Base-by-base conservation (phyloP, 2,113 vertebrate genomes). In the Cinclus cinclus region DNA sequence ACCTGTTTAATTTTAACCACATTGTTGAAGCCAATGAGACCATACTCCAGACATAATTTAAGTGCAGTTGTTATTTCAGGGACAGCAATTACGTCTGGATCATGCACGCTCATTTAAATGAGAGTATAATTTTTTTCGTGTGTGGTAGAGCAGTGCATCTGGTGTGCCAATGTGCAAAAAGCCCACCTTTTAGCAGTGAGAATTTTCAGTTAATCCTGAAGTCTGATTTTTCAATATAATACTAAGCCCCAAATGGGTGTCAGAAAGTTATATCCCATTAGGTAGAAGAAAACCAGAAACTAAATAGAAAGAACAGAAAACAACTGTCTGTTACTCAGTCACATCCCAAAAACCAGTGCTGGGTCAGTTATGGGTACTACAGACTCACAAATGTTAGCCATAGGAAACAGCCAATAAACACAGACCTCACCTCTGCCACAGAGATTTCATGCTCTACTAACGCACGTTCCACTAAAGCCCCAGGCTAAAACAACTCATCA, bases 1-100 rank as follows among this genome's bases (percentile, higher is more conserved):
- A 80, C 49, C 50, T 68, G 15, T 82, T 85, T 68, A 79, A 78
- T 92, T 93, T 87, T 71, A 74, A 62, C 37, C 50, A 73, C 22
- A 18, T n/a, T 2, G 9, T 30, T 86, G 44, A 83, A 83, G 75
- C 42, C 70, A 59, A 39, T 41, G 21, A 79, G 44, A 56, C 11
- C 39, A 31, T 41, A 11, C 31, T 44, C 27, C 25, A 37, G 23
- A 37, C 21, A 71, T 64, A 37, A 41, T 64, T 68, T 44, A 82
- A 56, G 13, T 68, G 31, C 24, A 53, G 58, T 35, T 93, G 11
- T 85, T 82, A 62, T 73, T 94, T 75, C 78, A 85, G 69, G n/a
- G 41, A 22, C 28, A 87, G 46, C 18, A 71, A 44, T 50, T 52
- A 76, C 41, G 62, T 16, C 25, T 79, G 71, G 19, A 64, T 21